These are phyloP conservation scores for Sebastes diploproa DNA, from an alignment of 2,797 vertebrate genomes.

Conservation along the genomic window DNA sequence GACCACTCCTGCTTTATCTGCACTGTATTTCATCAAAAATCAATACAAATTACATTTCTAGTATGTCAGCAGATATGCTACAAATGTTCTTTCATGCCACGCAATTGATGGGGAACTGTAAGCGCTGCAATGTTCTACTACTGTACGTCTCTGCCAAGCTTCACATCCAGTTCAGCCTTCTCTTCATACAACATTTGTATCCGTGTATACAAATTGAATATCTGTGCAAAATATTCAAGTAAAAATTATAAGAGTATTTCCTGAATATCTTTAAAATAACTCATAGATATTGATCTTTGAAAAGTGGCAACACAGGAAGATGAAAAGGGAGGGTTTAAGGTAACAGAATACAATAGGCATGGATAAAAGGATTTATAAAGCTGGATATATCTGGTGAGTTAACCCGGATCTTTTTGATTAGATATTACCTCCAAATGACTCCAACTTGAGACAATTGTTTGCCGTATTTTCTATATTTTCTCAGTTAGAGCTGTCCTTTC, in stretches of 20 bases:
- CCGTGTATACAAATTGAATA: background rate
- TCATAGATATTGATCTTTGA: background rate
- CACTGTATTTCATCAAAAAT: slow-evolving; percentile 30
- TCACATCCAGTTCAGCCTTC: background rate
- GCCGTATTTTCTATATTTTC: slow-evolving; percentile 10
- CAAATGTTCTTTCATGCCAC: slow-evolving; percentile 8
- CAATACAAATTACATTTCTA: slow-evolving; percentile 42
- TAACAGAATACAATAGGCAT: background rate
- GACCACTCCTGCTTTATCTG: slow-evolving; percentile 6
- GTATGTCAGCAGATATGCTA: slow-evolving; percentile 20
- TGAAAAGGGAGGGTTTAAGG: background rate
- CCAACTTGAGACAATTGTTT: slow-evolving; percentile 4
- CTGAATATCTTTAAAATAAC: background rate
- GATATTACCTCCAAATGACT: slow-evolving; percentile 19
- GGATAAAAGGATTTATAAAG: background rate
- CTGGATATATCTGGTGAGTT: slow-evolving; percentile 1
- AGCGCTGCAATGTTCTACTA: slow-evolving; percentile 6
- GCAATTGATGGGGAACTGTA: slow-evolving; percentile 21
- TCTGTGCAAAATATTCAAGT: background rate
- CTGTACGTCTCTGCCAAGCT: slow-evolving; percentile 2
- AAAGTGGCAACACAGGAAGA: background rate
- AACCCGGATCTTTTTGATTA: slow-evolving; percentile 12
- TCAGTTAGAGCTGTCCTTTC: slow-evolving; percentile 10
- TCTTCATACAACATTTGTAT: background rate
- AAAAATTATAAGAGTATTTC: background rate